These are phyloP conservation scores for Apostichopus parvimensis DNA, from an alignment of 35 echinoderm and acorn worm genomes.

Conservation along the genomic window DNA sequence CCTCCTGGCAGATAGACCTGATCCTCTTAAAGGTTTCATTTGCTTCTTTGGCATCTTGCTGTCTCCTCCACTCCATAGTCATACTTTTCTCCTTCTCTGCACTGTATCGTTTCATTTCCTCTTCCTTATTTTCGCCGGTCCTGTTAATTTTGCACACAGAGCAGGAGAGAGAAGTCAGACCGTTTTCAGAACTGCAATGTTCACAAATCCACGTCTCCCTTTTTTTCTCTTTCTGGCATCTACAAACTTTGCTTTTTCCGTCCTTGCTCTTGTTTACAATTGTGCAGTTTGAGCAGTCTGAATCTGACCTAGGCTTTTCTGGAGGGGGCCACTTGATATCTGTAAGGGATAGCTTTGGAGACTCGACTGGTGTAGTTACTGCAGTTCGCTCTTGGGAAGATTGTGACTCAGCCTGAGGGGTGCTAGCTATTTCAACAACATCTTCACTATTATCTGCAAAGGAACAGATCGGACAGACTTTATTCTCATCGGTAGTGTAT, in stretches of 20 bases:
- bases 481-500: background rate
- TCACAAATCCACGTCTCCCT: conserved; percentile 64
- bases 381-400: background rate
- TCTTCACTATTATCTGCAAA: background rate
- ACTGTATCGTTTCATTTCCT: background rate
- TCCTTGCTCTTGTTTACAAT: conserved; percentile 65
- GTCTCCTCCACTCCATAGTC: conserved; percentile 73
- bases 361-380: conserved; percentile 25
- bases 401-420: background rate
- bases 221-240: conserved; percentile 3
- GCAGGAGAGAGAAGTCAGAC: conserved; percentile 43
- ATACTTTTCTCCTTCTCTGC: conserved; percentile 71
- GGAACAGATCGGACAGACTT: conserved; percentile 22
- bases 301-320: conserved; percentile 36
- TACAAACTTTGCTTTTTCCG: conserved; percentile 69
- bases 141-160: conserved; percentile 59
- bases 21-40: conserved; percentile 68
- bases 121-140: conserved; percentile 10
- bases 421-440: background rate
- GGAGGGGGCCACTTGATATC: background rate
- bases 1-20: conserved; percentile 73
- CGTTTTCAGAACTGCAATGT: conserved; percentile 60
- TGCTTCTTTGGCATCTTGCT: conserved; percentile 69
- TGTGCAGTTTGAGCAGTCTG: conserved; percentile 79
- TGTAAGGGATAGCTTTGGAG: conserved; percentile 47